A percentile compares a stretch with the other conserved stretches of the same genome.
Conservation (phyloP, 2,888 invertebrate genomes). For the Xestoiulus laeticollis region DNA sequence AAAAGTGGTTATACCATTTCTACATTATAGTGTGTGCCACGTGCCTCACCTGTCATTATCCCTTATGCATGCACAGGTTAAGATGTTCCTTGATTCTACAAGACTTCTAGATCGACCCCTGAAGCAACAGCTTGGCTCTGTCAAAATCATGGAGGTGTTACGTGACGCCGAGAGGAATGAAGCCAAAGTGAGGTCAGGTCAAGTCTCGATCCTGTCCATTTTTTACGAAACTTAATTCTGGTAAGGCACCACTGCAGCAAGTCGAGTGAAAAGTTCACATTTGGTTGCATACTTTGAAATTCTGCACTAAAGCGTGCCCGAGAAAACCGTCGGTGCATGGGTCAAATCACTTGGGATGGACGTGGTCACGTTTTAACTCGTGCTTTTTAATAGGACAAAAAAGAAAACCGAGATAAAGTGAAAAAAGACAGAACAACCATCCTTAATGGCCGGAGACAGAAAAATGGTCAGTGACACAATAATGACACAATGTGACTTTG, state of each 20-base stretch:
- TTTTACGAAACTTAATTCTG: neutral
- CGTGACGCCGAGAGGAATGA: conserved; percentile 16
- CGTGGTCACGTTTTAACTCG: neutral
- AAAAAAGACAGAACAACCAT: neutral
- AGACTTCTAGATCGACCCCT: too few relatives aligned
- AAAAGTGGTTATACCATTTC: too few relatives aligned
- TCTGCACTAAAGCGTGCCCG: neutral
- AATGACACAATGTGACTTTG: neutral
- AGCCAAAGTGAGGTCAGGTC: conserved; percentile 18
- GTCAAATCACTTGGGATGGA: neutral
- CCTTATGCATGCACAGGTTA: too few relatives aligned
- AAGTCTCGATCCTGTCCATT: conserved; percentile 26
- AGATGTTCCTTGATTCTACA: neutral
- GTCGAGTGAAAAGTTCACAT: conserved; percentile 10
- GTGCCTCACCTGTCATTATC: too few relatives aligned
- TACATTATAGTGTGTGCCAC: too few relatives aligned
- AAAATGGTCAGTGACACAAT: neutral
- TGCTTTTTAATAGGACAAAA: neutral
- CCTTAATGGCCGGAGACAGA: neutral
- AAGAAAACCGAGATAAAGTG: neutral
- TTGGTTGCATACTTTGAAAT: neutral
- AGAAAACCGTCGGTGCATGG: neutral
- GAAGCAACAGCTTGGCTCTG: neutral
- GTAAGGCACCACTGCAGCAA: neutral
- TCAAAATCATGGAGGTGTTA: neutral